Base-by-base conservation (phyloP, 2,888 invertebrate species). In the Arctia plantaginis region DNA sequence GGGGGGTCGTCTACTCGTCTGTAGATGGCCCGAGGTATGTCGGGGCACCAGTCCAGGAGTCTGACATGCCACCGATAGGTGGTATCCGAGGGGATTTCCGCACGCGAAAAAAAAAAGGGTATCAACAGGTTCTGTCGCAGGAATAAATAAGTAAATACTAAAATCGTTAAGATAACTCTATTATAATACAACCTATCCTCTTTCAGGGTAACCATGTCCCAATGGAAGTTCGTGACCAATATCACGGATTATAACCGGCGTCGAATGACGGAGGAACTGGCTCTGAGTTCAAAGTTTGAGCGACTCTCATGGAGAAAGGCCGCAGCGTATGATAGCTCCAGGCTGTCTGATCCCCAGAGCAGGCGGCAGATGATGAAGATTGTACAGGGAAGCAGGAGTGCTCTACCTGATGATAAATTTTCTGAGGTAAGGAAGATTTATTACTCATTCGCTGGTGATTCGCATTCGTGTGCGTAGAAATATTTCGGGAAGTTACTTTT, bases 191-290 rank as follows among this genome's bases (percentile, higher is more conserved):
- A 12, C n/a, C 0, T 18, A 23, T 18, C 30, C n/a, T 20, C 33
- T 85, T 86, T 7, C 90, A 95, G 97, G 79, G 97, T 98, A 3
- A 97, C 96, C 70, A 96, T 96, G 81, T 96, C 97, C 0, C 97
- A 97, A 87, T 98, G 98, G 98, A 96, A 96, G 74, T 98, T 97
- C 87, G 97, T 97, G 13, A 98, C 98, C 12, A 98, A 98, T 90
- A 97, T 97, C 80, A 98, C 98, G 0, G 97, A 98, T 71, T 91
- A 92, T 79, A 98, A 97, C 91, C 96, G 97, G 6, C 94, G 97
- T 2, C 94, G 97, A 71, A 98, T 98, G 97, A 90, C 97, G 1
- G 97, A 98, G 76, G 97, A 97, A 84, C 96, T 98, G 91, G 96
- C 97, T 1, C 91, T 97, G 10, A 97, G 97, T 87, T 96, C 97